A percentile compares a stretch with the other conserved stretches of the same genome.
Evolutionary conservation across 2,113 vertebrate species (phyloP).

Genomic region (Australoheros scitulus): DNA sequence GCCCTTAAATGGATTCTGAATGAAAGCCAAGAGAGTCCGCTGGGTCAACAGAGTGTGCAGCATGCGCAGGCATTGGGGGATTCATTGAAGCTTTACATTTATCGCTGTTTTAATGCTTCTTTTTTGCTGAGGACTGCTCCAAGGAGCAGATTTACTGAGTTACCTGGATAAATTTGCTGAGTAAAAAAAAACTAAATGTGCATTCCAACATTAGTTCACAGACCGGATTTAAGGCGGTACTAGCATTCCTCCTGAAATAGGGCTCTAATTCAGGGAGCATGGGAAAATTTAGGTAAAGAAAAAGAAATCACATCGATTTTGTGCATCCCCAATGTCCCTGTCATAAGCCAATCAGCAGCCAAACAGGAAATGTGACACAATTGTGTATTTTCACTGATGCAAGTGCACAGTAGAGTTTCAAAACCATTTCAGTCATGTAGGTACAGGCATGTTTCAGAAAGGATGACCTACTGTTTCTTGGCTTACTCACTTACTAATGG

Average conservation of each 20-base stretch:
- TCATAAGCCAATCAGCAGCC: not conserved
- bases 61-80: not conserved
- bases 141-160: not conserved
- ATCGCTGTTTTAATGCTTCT: conserved; percentile 3
- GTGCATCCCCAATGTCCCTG: not conserved
- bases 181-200: not conserved
- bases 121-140: not conserved
- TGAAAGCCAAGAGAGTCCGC: conserved; percentile 35
- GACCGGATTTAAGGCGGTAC: not conserved
- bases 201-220: not conserved
- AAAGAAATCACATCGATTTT: not conserved
- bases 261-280: not conserved
- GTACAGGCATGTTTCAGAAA: not conserved
- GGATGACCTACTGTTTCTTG: not conserved
- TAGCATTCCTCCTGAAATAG: not conserved
- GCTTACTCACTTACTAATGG: not conserved
- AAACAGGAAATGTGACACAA: not conserved
- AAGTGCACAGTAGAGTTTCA: not conserved
- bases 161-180: not conserved
- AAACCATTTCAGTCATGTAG: not conserved
- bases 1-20: conserved; percentile 57
- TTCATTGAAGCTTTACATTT: conserved; percentile 2
- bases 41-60: conserved; percentile 12
- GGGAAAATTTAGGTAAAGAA: not conserved
- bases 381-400: not conserved